Conservation (phyloP, 1,140 invertebrate genomes). For the Drosophila murphyi region DNA sequence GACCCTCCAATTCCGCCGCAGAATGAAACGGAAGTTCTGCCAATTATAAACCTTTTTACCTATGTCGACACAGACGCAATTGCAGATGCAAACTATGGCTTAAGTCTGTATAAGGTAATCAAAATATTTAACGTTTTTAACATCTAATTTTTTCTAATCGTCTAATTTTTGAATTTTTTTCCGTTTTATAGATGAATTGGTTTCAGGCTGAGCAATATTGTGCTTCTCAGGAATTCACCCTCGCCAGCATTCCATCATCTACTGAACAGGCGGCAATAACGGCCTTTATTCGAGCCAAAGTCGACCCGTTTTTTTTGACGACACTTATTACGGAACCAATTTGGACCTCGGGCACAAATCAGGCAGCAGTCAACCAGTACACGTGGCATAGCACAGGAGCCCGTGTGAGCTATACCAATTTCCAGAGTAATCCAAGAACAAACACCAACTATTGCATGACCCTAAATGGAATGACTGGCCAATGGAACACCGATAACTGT, state of each 20-base stretch:
- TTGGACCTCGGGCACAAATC: constrained; percentile 8
- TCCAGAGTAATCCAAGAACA: background rate
- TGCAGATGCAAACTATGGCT: background rate
- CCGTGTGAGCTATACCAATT: background rate
- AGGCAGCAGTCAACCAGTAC: background rate
- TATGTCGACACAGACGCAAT: background rate
- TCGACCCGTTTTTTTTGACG: background rate
- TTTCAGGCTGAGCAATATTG: constrained; percentile 22
- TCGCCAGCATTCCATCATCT: background rate
- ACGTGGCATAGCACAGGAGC: background rate
- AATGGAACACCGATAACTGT: constrained; percentile 16
- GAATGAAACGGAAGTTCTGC: too few species aligned
- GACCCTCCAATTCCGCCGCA: too few species aligned
- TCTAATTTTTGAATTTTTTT: background rate
- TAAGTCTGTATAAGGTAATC: constrained; percentile 3
- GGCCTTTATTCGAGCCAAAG: background rate
- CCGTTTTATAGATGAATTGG: constrained; percentile 15
- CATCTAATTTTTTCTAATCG: background rate
- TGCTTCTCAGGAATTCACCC: background rate
- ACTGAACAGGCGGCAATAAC: background rate
- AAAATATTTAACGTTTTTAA: background rate
- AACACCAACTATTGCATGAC: too few species aligned
- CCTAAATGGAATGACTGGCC: too few species aligned
- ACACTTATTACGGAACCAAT: background rate
- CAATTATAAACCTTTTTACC: background rate